phyloP scores from a whole-genome alignment of 2,888 invertebrate species.

The Gerris lacustris region DNA sequence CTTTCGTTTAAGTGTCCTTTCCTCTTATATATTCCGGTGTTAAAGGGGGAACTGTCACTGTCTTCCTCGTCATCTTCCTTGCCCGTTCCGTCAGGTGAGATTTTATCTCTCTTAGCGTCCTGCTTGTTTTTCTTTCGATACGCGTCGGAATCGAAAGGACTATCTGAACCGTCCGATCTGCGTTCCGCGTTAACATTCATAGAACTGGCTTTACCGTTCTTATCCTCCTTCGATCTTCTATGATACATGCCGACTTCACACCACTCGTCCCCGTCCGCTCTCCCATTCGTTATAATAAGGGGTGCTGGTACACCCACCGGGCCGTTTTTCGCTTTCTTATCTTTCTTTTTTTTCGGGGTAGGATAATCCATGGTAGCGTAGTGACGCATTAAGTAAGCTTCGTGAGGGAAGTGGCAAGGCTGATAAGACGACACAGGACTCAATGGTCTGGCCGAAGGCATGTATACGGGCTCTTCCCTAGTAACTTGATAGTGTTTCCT shows the following conservation, averaged over 20 bases:
- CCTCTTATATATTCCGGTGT: constrained; percentile 77
- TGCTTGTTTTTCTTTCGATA: constrained; percentile 64
- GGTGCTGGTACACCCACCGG: constrained; percentile 10
- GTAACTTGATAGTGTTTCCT: constrained; percentile 35
- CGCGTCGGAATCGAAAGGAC: constrained; percentile 60
- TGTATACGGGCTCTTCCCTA: constrained; percentile 42
- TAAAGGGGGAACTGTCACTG: constrained; percentile 46
- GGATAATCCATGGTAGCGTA: constrained; percentile 44
- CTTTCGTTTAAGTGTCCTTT: constrained; percentile 86
- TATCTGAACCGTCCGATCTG: constrained; percentile 35
- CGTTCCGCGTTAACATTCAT: constrained; percentile 15
- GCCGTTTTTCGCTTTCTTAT: constrained; percentile 32
- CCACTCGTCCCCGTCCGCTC: constrained; percentile 36
- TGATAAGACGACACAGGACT: constrained; percentile 50
- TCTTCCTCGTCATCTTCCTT: constrained; percentile 32
- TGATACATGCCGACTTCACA: constrained; percentile 25
- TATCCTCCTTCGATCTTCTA: constrained; percentile 22
- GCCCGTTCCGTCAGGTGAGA: constrained; percentile 27
- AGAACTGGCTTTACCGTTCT: constrained; percentile 17
- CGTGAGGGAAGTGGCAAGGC: constrained; percentile 47
- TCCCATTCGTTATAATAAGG: constrained; percentile 6
- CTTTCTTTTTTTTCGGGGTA: constrained; percentile 33
- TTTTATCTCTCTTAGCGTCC: constrained; percentile 15
- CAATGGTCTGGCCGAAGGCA: constrained; percentile 44
- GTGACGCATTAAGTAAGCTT: constrained; percentile 47